A percentile compares a stretch with the other conserved stretches of the same genome.
Evolutionary conservation across 35 echinoderm and acorn worm species (phyloP).

Genomic region (Apostichopus californicus): DNA sequence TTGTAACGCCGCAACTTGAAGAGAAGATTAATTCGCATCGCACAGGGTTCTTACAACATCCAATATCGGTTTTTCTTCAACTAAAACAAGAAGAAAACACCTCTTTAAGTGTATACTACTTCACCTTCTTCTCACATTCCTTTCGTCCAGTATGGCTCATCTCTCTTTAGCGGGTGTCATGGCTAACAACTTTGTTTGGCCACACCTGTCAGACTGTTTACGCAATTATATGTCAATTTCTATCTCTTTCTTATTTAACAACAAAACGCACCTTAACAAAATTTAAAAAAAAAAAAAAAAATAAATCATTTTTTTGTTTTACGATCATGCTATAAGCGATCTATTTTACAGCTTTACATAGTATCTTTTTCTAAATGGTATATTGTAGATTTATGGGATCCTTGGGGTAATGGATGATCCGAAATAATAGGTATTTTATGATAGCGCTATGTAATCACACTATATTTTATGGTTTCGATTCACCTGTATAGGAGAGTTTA

Average conservation of each 20-base stretch:
- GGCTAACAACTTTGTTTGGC: constrained; percentile 33
- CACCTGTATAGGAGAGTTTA: constrained; percentile 13
- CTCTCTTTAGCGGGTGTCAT: background rate
- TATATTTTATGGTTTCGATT: constrained; percentile 39
- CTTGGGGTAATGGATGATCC: constrained; percentile 20
- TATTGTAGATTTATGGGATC: background rate
- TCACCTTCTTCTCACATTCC: background rate
- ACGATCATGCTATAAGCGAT: background rate
- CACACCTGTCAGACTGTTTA: constrained; percentile 42
- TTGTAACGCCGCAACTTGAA: too few relatives aligned
- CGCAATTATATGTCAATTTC: constrained; percentile 46
- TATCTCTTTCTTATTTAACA: background rate
- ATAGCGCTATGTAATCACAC: background rate
- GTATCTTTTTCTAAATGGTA: background rate
- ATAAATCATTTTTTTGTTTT: constrained; percentile 2
- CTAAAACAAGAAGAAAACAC: too few relatives aligned
- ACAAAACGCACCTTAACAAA: constrained; percentile 13
- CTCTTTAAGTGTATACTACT: too few relatives aligned
- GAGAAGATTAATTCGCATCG: too few relatives aligned
- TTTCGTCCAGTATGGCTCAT: background rate
- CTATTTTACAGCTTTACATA: constrained; percentile 18
- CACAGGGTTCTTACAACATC: too few relatives aligned
- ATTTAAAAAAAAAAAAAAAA: too few relatives aligned
- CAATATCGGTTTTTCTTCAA: too few relatives aligned
- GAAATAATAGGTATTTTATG: constrained; percentile 25